Percentiles rank a stretch among this genome's conserved stretches.
phyloP scores from a whole-genome alignment of 2,888 invertebrate species.

The Nezara viridula region DNA sequence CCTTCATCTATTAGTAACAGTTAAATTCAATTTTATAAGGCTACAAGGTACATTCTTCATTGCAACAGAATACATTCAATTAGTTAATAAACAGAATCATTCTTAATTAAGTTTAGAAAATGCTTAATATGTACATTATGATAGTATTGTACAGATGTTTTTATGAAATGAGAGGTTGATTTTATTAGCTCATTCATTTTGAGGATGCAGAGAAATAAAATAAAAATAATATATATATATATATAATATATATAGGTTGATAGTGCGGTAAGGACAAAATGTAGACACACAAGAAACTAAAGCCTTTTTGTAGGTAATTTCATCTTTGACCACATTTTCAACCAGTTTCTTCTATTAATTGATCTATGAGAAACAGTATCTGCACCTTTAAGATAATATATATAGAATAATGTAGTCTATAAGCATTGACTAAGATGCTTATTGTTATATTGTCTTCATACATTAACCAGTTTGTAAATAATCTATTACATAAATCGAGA shows the following conservation, averaged over 20 bases:
- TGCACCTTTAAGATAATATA: neutral
- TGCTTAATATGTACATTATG: constrained; percentile 14
- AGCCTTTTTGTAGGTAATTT: too few relatives aligned
- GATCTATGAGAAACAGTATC: too few relatives aligned
- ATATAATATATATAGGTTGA: too few relatives aligned
- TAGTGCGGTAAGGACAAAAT: too few relatives aligned
- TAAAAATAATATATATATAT: too few relatives aligned
- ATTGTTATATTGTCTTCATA: neutral
- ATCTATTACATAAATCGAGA: neutral
- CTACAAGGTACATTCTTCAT: constrained; percentile 33
- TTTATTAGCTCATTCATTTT: neutral
- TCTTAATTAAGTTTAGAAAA: constrained; percentile 13
- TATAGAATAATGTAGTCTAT: neutral
- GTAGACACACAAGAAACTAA: too few relatives aligned
- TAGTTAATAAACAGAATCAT: neutral
- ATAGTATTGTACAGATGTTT: constrained; percentile 10
- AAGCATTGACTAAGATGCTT: neutral
- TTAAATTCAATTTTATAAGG: constrained; percentile 22
- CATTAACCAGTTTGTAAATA: neutral
- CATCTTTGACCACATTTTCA: too few relatives aligned
- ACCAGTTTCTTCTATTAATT: too few relatives aligned
- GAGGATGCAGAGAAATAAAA: neutral
- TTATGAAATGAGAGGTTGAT: neutral
- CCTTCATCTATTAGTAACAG: constrained; percentile 20
- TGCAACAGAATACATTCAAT: constrained; percentile 31